Evolutionary conservation across 2,888 invertebrate species (phyloP).

Genomic region (Strigamia maritima): DNA sequence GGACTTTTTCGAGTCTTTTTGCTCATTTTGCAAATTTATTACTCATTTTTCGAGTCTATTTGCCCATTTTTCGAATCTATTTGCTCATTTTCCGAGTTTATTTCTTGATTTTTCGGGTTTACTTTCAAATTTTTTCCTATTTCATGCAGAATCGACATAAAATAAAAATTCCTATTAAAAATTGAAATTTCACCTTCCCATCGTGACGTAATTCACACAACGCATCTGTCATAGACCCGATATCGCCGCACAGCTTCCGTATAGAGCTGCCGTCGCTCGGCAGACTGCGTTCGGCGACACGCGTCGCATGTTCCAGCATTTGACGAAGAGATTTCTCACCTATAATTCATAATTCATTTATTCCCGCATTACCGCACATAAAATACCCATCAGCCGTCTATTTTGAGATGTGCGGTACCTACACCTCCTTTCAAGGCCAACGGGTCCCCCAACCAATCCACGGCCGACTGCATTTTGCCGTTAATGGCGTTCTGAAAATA

Average conservation of each 20-base stretch:
- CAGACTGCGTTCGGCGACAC: conserved; percentile 74
- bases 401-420: no score
- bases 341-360: no score
- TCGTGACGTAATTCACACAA: conserved; percentile 87
- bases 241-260: conserved; percentile 72
- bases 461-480: conserved; percentile 83
- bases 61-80: no score
- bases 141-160: no score
- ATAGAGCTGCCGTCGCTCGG: conserved; percentile 78
- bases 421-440: conserved; percentile 82
- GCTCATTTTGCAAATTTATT: no score
- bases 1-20: no score
- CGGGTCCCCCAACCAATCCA: conserved; percentile 91
- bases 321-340: conserved; percentile 88
- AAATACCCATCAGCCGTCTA: no score
- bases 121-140: no score
- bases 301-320: conserved; percentile 83
- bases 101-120: no score
- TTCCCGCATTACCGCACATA: no score
- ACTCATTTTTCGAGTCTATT: no score
- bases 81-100: no score
- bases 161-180: neutral
- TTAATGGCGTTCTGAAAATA: conserved; percentile 74
- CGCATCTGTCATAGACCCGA: conserved; percentile 82
- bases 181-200: conserved; percentile 54